A percentile compares a stretch with the other conserved stretches of the same genome.
phyloP scores from a whole-genome alignment of 2,797 vertebrate genomes.

The Scolopax rusticola region DNA sequence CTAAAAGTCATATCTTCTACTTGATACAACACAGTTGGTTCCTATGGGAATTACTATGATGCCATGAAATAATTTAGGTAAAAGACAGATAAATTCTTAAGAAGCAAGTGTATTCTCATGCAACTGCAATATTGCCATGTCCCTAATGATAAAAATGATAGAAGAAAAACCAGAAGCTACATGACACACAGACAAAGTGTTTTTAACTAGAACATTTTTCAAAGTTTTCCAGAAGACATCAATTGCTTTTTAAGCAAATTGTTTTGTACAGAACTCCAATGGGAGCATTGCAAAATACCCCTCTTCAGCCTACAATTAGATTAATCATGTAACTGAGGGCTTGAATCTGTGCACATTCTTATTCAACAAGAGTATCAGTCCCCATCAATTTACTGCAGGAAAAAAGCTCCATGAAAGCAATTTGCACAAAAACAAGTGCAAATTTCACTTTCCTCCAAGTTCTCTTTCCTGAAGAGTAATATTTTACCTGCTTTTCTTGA shows the following conservation, averaged over 20 bases:
- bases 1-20: background rate
- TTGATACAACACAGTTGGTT: background rate
- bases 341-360: constrained; percentile 35
- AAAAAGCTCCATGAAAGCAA: background rate
- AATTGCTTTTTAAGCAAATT: constrained; percentile 74
- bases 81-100: constrained; percentile 61
- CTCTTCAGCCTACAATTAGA: constrained; percentile 66
- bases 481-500: background rate
- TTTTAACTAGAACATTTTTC: constrained; percentile 77
- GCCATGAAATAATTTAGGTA: constrained; percentile 54
- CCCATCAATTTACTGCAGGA: constrained; percentile 13
- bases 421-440: background rate
- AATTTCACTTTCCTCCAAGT: background rate
- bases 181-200: constrained; percentile 75
- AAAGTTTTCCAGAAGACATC: constrained; percentile 77
- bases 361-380: constrained; percentile 56
- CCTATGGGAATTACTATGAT: background rate
- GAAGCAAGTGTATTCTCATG: constrained; percentile 62
- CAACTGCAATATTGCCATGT: constrained; percentile 61
- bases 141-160: constrained; percentile 76
- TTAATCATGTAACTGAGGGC: constrained; percentile 60
- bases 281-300: constrained; percentile 61
- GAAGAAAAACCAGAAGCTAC: constrained; percentile 72
- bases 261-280: constrained; percentile 68
- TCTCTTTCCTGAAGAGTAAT: background rate